Evolutionary conservation across 2,797 vertebrate genomes (phyloP).

Genomic region (Dallia pectoralis): DNA sequence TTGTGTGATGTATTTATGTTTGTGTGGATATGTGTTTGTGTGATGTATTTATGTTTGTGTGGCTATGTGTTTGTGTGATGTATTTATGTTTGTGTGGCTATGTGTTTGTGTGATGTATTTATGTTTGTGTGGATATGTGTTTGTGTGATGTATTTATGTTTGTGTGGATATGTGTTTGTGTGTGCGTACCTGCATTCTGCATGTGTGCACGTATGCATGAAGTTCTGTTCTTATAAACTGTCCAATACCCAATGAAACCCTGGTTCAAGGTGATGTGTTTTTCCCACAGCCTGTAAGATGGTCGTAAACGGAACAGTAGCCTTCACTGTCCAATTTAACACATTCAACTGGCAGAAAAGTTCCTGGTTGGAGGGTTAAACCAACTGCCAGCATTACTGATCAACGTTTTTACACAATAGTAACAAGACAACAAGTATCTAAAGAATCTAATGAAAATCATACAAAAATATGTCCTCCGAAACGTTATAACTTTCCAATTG

Average conservation of each 20-base stretch:
- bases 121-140: neutral
- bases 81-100: neutral
- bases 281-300: slow-evolving; percentile 70
- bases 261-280: slow-evolving; percentile 67
- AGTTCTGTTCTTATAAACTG: too few relatives aligned
- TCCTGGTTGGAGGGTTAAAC: neutral
- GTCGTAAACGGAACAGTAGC: slow-evolving; percentile 39
- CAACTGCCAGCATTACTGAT: too few relatives aligned
- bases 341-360: neutral
- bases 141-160: neutral
- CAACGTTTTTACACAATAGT: neutral
- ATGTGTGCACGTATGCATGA: neutral
- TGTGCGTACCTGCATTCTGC: neutral
- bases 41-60: too few relatives aligned
- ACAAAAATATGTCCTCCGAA: neutral
- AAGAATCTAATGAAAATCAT: neutral
- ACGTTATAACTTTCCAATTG: too few relatives aligned
- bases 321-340: slow-evolving; percentile 53
- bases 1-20: neutral
- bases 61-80: neutral
- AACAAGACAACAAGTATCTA: neutral
- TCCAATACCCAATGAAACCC: slow-evolving; percentile 44
- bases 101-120: neutral
- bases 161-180: neutral
- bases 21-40: neutral